Base-by-base conservation (phyloP, 1,140 invertebrate genomes). In the Theocolax elegans region DNA sequence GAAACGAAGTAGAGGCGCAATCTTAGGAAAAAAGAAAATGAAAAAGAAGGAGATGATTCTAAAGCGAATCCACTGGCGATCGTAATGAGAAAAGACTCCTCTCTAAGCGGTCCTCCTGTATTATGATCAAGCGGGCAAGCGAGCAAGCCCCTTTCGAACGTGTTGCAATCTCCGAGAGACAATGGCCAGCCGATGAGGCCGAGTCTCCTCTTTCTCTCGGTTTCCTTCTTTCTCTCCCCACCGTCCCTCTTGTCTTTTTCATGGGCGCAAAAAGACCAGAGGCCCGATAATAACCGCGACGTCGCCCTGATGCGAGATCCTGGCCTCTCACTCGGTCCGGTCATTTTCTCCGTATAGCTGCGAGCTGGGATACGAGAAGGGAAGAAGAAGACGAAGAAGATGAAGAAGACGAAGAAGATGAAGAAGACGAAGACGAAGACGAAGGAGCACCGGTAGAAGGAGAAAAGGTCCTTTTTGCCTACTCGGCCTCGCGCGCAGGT, bases 161-260 rank as follows among this genome's bases (percentile, higher is more conserved):
- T 82, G 81, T 81, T 81, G 81, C 79, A 83, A 83, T 83, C 80
- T 82, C 80, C 80, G 81, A 78, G 80, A 83, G 79, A 82, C 80
- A 83, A 83, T 82, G 75, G 79, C 74, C 77, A 53, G 74, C 78
- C 77, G 79, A 80, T 79, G 75, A 76, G n/a, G 69, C 70, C 72
- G 59, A 68, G n/a, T n/a, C n/a, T n/a, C 73, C 7, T 8, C 51
- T 21, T 19, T 27, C 56, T 25, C 35, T 9, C 56, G n/a, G 21
- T 42, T 17, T 40, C 71, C 75, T 54, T 27, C 63, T 54, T 29
- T 17, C 21, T 8, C 8, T 21, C 29, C n/a, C 40, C 19, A 13
- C n/a, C 51, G 23, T 31, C 49, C 23, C 25, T 29, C 49, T 51
- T 35, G 40, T 35, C 58, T 53, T 69, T 69, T 69, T 54, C 58